Base-by-base conservation (phyloP, 2,113 vertebrate genomes). In the Bubo scandiacus region DNA sequence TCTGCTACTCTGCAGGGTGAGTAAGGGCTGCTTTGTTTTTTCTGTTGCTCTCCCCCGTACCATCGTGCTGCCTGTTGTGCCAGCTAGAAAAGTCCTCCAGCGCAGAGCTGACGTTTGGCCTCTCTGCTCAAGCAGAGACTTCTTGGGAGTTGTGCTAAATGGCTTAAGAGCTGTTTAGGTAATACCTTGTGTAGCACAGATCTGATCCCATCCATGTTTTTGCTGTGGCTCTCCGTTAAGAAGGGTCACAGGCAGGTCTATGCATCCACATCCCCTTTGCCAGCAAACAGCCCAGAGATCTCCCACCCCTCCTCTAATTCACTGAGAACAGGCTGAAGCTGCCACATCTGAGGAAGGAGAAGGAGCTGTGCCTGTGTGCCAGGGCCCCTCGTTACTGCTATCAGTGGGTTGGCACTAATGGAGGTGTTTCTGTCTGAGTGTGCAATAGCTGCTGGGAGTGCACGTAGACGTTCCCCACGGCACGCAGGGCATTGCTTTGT, bases 381-480 rank as follows among this genome's bases (percentile, higher is more conserved):
- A 32, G 5, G 25, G n/a, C n/a, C 65, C 27, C 22, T 81, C 6
- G 1, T 45, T n/a, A 8, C 11, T 32, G 42, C 26, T 34, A 4
- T 40, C 15, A 2, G 20, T 23, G 73, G 58, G 0, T 4, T 57
- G 36, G 30, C 2, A 7, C 42, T 68, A 25, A 4, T 12, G 82
- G 29, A 51, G 72, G 59, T 71, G 3, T 34, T 68, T 58, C 63
- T 73, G 19, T 42, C 78, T 36, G 63, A 19, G 10, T 6, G 17
- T 86, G 32, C 51, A 18, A 1, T 6, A 7, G 78, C 42, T 51
- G 72, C 52, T 7, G 0, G 5, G 11, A 3, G 34, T 43, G 58
- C 89, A 32, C 2, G 0, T 3, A 25, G 38, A 2, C 5, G 2
- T 73, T 72, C 67, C 78, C 74, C 0, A 0, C 57, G 81, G 57